phyloP scores from a whole-genome alignment of 2,888 invertebrate genomes.

The Cosmia trapezina region DNA sequence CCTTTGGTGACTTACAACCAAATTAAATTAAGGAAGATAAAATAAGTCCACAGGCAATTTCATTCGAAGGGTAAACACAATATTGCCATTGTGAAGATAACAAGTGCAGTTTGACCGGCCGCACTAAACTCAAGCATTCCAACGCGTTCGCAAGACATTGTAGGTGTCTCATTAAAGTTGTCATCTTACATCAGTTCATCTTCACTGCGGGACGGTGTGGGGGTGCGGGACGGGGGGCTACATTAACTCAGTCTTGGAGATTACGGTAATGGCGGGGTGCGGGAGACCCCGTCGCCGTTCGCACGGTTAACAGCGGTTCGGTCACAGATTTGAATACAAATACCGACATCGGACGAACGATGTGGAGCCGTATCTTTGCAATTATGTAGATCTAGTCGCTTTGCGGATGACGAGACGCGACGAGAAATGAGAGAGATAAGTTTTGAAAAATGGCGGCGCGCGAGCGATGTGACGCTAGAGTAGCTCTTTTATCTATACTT shows the following conservation, averaged over 20 bases:
- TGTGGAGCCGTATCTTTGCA: constrained; percentile 63
- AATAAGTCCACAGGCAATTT: constrained; percentile 10
- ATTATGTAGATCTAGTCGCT: constrained; percentile 67
- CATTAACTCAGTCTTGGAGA: constrained; percentile 66
- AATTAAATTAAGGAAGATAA: constrained; percentile 9
- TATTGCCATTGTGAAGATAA: constrained; percentile 22
- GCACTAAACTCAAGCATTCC: constrained; percentile 40
- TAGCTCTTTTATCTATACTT: constrained; percentile 7
- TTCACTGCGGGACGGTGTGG: constrained; percentile 26
- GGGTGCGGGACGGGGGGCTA: constrained; percentile 16
- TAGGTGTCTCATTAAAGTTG: constrained; percentile 64
- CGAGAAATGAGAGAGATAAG: constrained; percentile 55
- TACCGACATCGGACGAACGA: constrained; percentile 63
- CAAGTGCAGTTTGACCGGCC: constrained; percentile 41
- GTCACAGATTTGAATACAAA: constrained; percentile 71
- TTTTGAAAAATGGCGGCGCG: constrained; percentile 56
- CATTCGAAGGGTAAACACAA: constrained; percentile 17
- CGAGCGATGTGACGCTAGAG: constrained; percentile 30
- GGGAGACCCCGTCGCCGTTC: constrained; percentile 47
- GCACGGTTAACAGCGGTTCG: constrained; percentile 65
- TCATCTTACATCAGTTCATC: constrained; percentile 62
- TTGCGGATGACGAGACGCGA: constrained; percentile 55
- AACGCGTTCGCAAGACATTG: constrained; percentile 48
- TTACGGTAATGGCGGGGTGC: constrained; percentile 60
- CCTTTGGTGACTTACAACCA: not conserved